phyloP scores from a whole-genome alignment of 2,888 invertebrate genomes.

The Phytoseiulus persimilis region DNA sequence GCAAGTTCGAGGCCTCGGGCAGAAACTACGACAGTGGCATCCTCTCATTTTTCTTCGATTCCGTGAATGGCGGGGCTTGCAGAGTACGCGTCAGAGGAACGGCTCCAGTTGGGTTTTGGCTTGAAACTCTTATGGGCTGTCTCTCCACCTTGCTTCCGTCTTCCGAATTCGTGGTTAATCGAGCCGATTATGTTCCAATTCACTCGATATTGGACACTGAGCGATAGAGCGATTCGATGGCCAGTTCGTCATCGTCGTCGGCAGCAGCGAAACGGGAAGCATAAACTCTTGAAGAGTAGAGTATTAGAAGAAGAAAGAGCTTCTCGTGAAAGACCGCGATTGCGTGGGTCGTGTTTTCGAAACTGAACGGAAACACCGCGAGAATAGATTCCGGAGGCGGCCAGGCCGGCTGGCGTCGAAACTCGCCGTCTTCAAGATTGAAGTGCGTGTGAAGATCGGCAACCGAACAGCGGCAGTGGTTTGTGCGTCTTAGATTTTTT shows the following conservation, averaged over 20 bases:
- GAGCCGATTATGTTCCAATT: too few species aligned
- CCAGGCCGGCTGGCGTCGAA: not conserved
- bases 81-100: too few species aligned
- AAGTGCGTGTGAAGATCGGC: not conserved
- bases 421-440: not conserved
- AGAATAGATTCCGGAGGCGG: slow-evolving; percentile 5
- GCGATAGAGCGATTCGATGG: not conserved
- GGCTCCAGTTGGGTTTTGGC: too few species aligned
- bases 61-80: too few species aligned
- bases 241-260: not conserved
- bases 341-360: not conserved
- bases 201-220: too few species aligned
- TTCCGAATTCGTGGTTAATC: too few species aligned
- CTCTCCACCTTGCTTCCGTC: too few species aligned
- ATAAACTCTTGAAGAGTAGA: not conserved
- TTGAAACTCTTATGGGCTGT: too few species aligned
- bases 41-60: too few species aligned
- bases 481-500: not conserved
- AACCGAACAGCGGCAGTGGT: not conserved
- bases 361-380: not conserved
- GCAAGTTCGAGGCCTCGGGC: too few species aligned
- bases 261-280: not conserved
- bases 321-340: not conserved
- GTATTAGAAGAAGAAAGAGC: not conserved
- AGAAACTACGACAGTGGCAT: too few species aligned